phyloP scores from a whole-genome alignment of 1,140 invertebrate species.

The Limonius californicus region DNA sequence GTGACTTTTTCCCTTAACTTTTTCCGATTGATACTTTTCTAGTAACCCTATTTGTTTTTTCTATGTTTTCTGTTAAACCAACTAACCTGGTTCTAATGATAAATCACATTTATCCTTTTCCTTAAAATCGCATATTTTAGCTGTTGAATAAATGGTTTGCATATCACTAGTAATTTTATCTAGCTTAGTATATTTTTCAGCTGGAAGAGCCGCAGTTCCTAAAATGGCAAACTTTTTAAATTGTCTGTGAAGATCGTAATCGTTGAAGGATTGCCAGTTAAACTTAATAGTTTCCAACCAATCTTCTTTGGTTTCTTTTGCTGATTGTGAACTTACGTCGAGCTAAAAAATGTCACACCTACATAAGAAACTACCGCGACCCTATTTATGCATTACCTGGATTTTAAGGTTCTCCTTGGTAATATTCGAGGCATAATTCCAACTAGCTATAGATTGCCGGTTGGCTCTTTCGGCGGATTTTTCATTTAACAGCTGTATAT shows the following conservation, averaged over 20 bases:
- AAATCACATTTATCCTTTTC: slow-evolving; percentile 64
- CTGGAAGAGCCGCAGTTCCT: slow-evolving; percentile 60
- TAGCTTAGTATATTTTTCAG: slow-evolving; percentile 60
- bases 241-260: slow-evolving; percentile 59
- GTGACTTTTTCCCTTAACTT: no score
- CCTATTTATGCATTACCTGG: slow-evolving; percentile 41
- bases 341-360: slow-evolving; percentile 24
- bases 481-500: slow-evolving; percentile 57
- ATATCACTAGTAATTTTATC: slow-evolving; percentile 65
- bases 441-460: slow-evolving; percentile 54
- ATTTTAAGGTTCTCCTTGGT: slow-evolving; percentile 64
- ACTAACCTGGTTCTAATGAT: slow-evolving; percentile 73
- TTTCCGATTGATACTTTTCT: no score
- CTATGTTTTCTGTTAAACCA: slow-evolving; percentile 26
- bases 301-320: slow-evolving; percentile 27
- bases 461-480: slow-evolving; percentile 56
- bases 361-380: background rate
- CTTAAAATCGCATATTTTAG: slow-evolving; percentile 72
- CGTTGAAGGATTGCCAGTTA: slow-evolving; percentile 60
- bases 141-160: slow-evolving; percentile 74
- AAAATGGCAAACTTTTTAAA: slow-evolving; percentile 63
- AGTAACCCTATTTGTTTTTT: no score
- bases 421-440: slow-evolving; percentile 72
- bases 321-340: slow-evolving; percentile 28
- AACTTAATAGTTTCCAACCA: slow-evolving; percentile 60